Conservation (phyloP, 2,797 vertebrate species). For the Pitangus sulphuratus region DNA sequence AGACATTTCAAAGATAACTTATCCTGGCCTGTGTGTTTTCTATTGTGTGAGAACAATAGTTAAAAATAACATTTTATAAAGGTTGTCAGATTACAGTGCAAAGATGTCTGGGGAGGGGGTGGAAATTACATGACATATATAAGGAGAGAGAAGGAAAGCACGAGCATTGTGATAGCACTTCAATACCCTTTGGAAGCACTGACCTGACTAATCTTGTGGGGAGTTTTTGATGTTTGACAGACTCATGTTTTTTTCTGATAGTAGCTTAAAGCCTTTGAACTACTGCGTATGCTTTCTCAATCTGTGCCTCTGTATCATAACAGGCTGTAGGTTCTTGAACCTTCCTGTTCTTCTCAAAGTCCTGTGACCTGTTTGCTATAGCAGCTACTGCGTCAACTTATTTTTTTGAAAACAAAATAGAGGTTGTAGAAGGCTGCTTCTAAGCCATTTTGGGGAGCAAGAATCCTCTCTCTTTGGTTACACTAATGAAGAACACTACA, state of each 20-base stretch:
- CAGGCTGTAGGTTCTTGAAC: background rate
- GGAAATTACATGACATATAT: background rate
- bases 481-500: background rate
- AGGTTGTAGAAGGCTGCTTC: background rate
- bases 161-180: background rate
- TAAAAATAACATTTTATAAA: background rate
- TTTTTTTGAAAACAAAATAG: background rate
- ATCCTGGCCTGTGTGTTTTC: background rate
- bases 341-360: slow-evolving; percentile 5
- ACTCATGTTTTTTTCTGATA: background rate
- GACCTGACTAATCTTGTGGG: background rate
- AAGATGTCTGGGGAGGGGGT: background rate
- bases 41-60: background rate
- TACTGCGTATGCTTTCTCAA: background rate
- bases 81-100: background rate
- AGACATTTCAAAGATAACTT: background rate
- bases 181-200: background rate
- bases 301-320: background rate
- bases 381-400: background rate
- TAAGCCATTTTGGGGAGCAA: background rate
- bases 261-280: slow-evolving; percentile 56
- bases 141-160: background rate
- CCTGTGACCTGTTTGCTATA: background rate
- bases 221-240: slow-evolving; percentile 39
- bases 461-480: background rate